These are phyloP conservation scores for Mastigias papua DNA, from an alignment of 30 jellyfish, hydroid and myxozoan species.

Conservation along the genomic window DNA sequence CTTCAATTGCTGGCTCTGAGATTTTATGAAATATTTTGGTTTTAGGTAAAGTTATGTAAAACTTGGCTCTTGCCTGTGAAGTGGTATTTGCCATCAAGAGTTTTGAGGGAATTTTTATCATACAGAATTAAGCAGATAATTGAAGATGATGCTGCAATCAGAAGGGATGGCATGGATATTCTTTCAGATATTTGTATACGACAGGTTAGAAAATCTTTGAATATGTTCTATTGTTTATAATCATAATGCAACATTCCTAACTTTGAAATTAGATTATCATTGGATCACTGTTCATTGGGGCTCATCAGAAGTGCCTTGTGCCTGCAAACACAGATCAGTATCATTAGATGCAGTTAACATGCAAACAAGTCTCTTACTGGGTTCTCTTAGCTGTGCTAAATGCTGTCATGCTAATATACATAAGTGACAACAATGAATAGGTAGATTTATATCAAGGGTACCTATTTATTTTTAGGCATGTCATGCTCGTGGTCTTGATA, in stretches of 20 bases:
- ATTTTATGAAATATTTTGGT: neutral
- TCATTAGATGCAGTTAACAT: too few species aligned
- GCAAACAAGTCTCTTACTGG: too few species aligned
- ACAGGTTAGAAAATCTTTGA: conserved; percentile 61
- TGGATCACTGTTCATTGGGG: too few species aligned
- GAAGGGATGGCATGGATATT: conserved; percentile 83
- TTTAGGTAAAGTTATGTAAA: conserved; percentile 83
- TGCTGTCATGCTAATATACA: too few species aligned
- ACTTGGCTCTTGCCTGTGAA: conserved; percentile 93
- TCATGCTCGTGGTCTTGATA: conserved; percentile 89
- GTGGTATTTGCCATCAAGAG: conserved; percentile 91
- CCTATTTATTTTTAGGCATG: conserved; percentile 76
- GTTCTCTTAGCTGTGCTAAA: too few species aligned
- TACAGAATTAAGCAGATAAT: conserved; percentile 69
- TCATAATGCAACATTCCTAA: too few species aligned
- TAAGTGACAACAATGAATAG: too few species aligned
- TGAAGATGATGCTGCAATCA: conserved; percentile 88
- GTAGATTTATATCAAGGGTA: too few species aligned
- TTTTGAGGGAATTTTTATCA: conserved; percentile 66
- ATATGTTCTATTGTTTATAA: neutral
- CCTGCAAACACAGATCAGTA: too few species aligned
- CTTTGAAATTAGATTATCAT: too few species aligned
- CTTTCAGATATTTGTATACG: conserved; percentile 66
- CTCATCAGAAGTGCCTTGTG: too few species aligned
- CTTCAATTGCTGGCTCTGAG: neutral